A percentile compares a stretch with the other conserved stretches of the same genome.
These are phyloP conservation scores for Nudaria mundana DNA, from an alignment of 2,888 invertebrate species.

Conservation along the genomic window DNA sequence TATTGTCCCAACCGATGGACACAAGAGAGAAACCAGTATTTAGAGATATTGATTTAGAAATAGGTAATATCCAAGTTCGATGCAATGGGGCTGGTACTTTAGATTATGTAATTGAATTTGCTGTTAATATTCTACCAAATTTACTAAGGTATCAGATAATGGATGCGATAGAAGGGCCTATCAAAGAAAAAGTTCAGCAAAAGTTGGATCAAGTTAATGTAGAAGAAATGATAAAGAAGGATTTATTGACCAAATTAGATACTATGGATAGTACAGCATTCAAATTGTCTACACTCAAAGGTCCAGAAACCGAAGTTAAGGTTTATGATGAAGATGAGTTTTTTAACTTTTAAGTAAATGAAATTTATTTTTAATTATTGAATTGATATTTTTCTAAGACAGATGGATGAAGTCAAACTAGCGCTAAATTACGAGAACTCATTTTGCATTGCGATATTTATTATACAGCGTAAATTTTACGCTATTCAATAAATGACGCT, in stretches of 20 bases:
- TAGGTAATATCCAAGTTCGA: conserved; percentile 92
- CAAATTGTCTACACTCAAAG: conserved; percentile 61
- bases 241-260: conserved; percentile 85
- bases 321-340: conserved; percentile 70
- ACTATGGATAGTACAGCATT: conserved; percentile 75
- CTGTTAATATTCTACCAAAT: conserved; percentile 91
- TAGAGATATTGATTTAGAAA: conserved; percentile 87
- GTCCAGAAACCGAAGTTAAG: conserved; percentile 35
- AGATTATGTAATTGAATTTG: conserved; percentile 91
- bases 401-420: no score
- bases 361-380: no score
- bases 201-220: conserved; percentile 88
- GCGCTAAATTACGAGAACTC: no score
- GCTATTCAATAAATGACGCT: no score
- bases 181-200: conserved; percentile 87
- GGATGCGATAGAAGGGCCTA: conserved; percentile 90
- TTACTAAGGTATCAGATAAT: conserved; percentile 92
- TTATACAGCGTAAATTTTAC: no score
- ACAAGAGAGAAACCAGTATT: conserved; percentile 86
- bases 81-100: conserved; percentile 93
- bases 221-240: conserved; percentile 86
- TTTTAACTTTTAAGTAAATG: conserved; percentile 73
- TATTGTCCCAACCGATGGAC: conserved; percentile 88
- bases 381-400: no score
- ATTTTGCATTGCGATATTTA: no score